Base-by-base conservation (phyloP, 2,888 invertebrate species). In the Mesorhabditis sp. region DNA sequence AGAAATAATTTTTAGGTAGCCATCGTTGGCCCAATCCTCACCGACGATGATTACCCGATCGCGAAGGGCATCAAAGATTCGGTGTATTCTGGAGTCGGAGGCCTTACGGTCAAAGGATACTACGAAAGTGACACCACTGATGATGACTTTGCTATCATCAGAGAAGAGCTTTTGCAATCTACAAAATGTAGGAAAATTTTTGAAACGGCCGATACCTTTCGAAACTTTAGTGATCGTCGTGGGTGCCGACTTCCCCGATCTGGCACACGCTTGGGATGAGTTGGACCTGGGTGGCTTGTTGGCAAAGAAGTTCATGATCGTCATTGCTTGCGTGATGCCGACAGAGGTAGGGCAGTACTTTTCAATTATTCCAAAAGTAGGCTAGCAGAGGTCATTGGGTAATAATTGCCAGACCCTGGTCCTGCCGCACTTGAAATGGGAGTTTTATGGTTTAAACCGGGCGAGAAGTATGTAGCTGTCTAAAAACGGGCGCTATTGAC, bases 281-380 rank as follows among this genome's bases (percentile, higher is more conserved):
- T 50, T 50, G 58, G 58, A 50, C 2, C 7, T 50, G 10, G 7
- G 10, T 2, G 58, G 58, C 1, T 2, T 50, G 10, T 2, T 50
- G 2, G n/a, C 58, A 10, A 50, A n/a, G 7, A 10, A 50, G n/a
- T 50, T 50, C 58, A 13, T 50, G 10, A n/a, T 50, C n/a, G 58
- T 50, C 58, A 50, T 50, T 50, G 58, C 58, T 50, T 50, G 58
- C 58, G n/a, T n/a, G 7, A 50, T n/a, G 7, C 58, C 58, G 5
- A 7, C 42, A 70, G 41, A 70, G 43, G 15, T 70, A 45, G 15
- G 62, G 50, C 43, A 43, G 43, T 64, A 58, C n/a, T 43, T 61
- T 13, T 70, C 41, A 58, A 67, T 6, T 41, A n/a, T 28, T 28
- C 28, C 28, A 28, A 28, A 28, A 28, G 28, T 28, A 1, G 28